Conservation (phyloP, 2,113 vertebrate species). For the Carettochelys insculpta region DNA sequence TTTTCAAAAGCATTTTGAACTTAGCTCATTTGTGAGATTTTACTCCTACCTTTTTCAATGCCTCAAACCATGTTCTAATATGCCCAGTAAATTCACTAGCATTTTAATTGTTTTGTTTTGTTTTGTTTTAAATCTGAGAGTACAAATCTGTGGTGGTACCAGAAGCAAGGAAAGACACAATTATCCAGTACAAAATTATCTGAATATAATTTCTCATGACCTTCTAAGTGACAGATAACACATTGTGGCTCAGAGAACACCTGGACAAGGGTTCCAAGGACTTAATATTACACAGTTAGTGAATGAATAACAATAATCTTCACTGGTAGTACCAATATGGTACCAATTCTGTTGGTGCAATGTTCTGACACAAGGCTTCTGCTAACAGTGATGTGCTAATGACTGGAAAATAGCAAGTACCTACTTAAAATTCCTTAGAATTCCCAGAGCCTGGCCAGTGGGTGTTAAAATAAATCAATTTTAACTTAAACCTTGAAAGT, state of each 20-base stretch:
- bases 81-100: neutral
- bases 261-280: neutral
- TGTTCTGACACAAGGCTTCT: neutral
- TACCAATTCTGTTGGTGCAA: neutral
- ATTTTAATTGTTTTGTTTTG: neutral
- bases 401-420: neutral
- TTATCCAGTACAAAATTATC: neutral
- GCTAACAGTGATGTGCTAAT: neutral
- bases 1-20: too few species aligned
- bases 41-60: neutral
- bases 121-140: constrained; percentile 13
- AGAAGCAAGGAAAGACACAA: neutral
- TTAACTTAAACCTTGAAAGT: neutral
- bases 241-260: neutral
- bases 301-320: neutral
- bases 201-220: neutral
- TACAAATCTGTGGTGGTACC: neutral
- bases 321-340: neutral
- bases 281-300: neutral
- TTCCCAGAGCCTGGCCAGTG: neutral
- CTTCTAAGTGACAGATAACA: neutral
- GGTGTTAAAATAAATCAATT: neutral
- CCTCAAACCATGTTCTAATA: neutral
- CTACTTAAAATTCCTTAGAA: neutral
- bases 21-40: neutral